These are phyloP conservation scores for Halcyon smyrnensis DNA, from an alignment of 2,797 vertebrate species.

Conservation along the genomic window DNA sequence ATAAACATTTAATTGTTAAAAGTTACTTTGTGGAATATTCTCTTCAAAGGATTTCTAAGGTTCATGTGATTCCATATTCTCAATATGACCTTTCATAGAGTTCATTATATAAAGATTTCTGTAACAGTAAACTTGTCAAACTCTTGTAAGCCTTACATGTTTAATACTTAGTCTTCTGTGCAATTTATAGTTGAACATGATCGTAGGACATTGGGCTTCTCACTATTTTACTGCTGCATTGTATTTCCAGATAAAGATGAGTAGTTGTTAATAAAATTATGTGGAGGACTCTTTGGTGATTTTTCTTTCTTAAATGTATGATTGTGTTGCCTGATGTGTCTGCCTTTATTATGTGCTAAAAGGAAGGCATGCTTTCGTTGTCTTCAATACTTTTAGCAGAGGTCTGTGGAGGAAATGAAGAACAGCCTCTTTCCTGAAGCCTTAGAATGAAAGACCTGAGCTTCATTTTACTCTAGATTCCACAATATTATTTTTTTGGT, in stretches of 20 bases:
- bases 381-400: neutral
- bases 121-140: neutral
- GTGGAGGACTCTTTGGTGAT: neutral
- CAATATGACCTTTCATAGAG: neutral
- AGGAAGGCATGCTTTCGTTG: neutral
- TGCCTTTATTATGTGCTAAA: slow-evolving; percentile 10
- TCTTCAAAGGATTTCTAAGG: neutral
- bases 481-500: neutral
- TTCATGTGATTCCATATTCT: neutral
- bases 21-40: neutral
- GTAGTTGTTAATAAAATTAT: neutral
- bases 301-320: neutral
- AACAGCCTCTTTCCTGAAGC: neutral
- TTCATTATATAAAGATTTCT: neutral
- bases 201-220: neutral
- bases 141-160: neutral
- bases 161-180: neutral
- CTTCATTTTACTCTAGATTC: neutral
- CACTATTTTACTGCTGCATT: neutral
- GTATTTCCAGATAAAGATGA: neutral
- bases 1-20: neutral
- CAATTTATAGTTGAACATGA: neutral
- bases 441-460: neutral
- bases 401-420: neutral
- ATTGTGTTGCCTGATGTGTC: neutral